Evolutionary conservation across 2,113 vertebrate species (phyloP).

Genomic region (Apteryx mantelli): DNA sequence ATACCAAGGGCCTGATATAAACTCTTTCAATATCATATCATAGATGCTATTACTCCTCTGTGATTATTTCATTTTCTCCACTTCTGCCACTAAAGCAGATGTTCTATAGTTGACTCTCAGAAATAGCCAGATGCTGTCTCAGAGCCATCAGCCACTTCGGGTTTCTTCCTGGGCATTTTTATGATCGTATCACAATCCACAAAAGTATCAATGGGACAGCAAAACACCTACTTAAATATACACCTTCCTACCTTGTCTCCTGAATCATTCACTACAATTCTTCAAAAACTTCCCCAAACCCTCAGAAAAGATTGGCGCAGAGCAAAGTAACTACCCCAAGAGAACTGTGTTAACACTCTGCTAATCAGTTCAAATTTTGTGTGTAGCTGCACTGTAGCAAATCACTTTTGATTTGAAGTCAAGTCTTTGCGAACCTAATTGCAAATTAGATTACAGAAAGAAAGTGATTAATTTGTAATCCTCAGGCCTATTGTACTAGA

Average conservation of each 20-base stretch:
- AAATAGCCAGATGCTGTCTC: not conserved
- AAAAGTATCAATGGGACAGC: not conserved
- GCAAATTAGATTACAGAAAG: not conserved
- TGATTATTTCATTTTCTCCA: not conserved
- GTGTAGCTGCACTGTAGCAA: not conserved
- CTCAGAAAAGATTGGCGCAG: not conserved
- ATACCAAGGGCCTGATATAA: not conserved
- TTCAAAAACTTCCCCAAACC: not conserved
- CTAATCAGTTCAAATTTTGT: not conserved
- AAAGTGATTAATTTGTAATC: conserved; percentile 34
- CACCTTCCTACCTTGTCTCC: not conserved
- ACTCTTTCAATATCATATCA: not conserved
- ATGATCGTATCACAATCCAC: not conserved
- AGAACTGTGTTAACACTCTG: not conserved
- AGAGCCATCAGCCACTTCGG: fast-evolving
- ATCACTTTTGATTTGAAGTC: not conserved
- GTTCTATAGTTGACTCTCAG: not conserved
- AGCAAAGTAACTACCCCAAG: not conserved
- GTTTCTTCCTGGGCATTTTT: not conserved
- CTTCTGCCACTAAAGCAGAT: not conserved
- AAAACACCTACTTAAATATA: not conserved
- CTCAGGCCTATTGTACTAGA: not conserved
- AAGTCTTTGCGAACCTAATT: not conserved
- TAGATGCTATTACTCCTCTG: not conserved
- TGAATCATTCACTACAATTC: not conserved